Base-by-base conservation (phyloP, 2,888 invertebrate genomes). In the Scelioninae gen. 1 region DNA sequence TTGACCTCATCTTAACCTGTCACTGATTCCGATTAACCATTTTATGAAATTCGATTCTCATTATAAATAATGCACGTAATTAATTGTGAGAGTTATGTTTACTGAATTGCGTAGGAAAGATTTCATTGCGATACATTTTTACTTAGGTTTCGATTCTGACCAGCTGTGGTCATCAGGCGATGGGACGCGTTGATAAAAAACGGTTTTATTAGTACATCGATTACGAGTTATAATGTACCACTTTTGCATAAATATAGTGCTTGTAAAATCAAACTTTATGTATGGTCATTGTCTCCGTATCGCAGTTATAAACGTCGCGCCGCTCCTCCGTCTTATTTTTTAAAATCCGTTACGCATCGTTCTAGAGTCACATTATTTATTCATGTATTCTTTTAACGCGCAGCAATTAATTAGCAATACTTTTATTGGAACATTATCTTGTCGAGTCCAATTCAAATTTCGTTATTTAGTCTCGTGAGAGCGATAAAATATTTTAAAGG, bases 191-290 rank as follows among this genome's bases (percentile, higher is more conserved):
- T 47, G 81, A 76, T 82, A 82, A 82, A 82, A 71, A 76, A 76
- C 47, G 29, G 47, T 66, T 71, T 71, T 66, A 82, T 82, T 65
- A 65, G 62, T 71, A 71, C 81, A 82, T 82, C 65, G 81, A 76
- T 76, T 76, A 71, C 81, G 62, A 80, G 60, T 56, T 40, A 75
- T 76, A 71, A 71, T 82, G 65, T 65, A 75, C 65, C 55, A 65
- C 76, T 76, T 82, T 82, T 71, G 81, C 81, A 82, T 82, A 82
- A 82, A 82, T 76, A 76, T 51, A 74, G 62, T 49, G 74, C 68
- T 68, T 80, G 58, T 71, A 74, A 68, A 80, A 75, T 69, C 81
- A 69, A 56, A 65, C 65, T 16, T 65, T 65, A 80, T 80, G 74
- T 80, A 80, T 74, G 16, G 62, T 60, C 68, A 68, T 74, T 68